These are phyloP conservation scores for Macrosteles quadrilineatus DNA, from an alignment of 1,140 invertebrate genomes.

Conservation along the genomic window DNA sequence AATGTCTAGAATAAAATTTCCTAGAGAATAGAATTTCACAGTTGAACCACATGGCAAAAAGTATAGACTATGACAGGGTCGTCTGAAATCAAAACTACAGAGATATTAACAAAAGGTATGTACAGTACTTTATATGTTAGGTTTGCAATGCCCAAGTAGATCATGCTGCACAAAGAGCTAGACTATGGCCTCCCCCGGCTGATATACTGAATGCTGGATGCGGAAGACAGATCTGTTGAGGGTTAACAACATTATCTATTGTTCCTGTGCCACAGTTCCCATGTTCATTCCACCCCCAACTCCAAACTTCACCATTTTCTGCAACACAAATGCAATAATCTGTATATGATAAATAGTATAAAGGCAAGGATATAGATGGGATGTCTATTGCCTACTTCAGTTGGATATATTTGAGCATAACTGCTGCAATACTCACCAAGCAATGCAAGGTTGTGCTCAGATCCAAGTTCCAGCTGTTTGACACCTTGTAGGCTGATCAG, in stretches of 20 bases:
- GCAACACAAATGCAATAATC: constrained; percentile 50
- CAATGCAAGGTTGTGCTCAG: constrained; percentile 73
- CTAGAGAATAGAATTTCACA: too few relatives aligned
- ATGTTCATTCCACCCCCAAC: constrained; percentile 94
- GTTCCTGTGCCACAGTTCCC: constrained; percentile 77
- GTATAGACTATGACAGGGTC: too few relatives aligned
- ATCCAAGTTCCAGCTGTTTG: constrained; percentile 65
- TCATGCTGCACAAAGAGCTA: constrained; percentile 43
- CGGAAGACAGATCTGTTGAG: constrained; percentile 47
- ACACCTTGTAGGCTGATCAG: constrained; percentile 47
- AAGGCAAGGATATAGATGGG: too few relatives aligned
- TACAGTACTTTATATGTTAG: too few relatives aligned
- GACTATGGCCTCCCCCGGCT: constrained; percentile 58
- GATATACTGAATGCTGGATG: constrained; percentile 51
- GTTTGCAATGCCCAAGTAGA: too few relatives aligned
- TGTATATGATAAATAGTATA: too few relatives aligned
- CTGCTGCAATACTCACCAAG: constrained; percentile 50
- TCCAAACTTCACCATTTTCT: constrained; percentile 61
- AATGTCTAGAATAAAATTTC: too few relatives aligned
- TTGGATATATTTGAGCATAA: too few relatives aligned
- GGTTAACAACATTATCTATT: constrained; percentile 59
- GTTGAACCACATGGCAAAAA: too few relatives aligned
- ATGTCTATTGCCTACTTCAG: too few relatives aligned
- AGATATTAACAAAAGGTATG: too few relatives aligned
- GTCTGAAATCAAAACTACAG: too few relatives aligned